phyloP scores from a whole-genome alignment of 1,140 invertebrate genomes.

The Lepidurus apus region DNA sequence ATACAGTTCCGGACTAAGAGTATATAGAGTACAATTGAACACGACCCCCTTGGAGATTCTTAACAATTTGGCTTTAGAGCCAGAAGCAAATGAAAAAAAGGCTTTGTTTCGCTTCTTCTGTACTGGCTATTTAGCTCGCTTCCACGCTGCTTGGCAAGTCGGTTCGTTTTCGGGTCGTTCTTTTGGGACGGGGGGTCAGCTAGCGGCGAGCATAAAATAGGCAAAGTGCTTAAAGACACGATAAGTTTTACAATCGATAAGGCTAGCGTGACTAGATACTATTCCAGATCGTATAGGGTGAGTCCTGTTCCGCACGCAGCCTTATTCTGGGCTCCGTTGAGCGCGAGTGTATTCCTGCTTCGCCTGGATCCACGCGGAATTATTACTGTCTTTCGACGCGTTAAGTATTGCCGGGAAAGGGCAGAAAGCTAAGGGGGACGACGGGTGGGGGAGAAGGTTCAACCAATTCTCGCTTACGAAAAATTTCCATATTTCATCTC shows the following conservation, averaged over 20 bases:
- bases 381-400: background rate
- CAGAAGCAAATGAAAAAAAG: background rate
- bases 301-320: constrained; percentile 1
- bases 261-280: background rate
- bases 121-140: background rate
- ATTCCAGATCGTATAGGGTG: background rate
- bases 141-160: background rate
- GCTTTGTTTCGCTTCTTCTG: background rate
- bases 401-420: background rate
- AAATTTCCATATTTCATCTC: background rate
- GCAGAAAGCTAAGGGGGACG: background rate
- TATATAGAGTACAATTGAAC: too few species aligned
- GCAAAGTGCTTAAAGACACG: background rate
- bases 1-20: too few species aligned
- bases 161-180: background rate
- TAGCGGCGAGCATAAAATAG: background rate
- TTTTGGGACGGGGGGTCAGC: background rate
- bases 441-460: background rate
- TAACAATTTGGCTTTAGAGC: background rate
- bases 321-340: background rate
- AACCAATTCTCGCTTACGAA: background rate
- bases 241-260: background rate
- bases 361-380: background rate
- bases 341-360: background rate
- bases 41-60: background rate